Base-by-base conservation (phyloP, 2,113 vertebrate genomes). In the Hemiprocne comata region DNA sequence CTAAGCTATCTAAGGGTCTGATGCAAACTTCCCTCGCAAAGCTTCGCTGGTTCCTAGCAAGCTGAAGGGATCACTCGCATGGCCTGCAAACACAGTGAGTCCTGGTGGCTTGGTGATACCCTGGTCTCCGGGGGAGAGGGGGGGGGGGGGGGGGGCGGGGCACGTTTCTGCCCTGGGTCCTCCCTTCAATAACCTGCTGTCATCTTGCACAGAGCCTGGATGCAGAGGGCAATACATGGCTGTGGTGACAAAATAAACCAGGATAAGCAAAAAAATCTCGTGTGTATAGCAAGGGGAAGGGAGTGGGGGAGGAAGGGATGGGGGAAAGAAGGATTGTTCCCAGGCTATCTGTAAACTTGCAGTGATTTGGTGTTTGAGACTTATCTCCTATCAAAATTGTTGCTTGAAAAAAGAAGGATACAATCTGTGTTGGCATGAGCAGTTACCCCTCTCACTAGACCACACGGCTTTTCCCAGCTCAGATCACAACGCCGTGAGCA, bases 11-110 rank as follows among this genome's bases (percentile, higher is more conserved):
- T 25, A 70, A 65, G 29, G 26, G 14, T 12, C 16, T 6, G 17
- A 25, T 13, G 53, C 44, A 78, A 78, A 79, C 11, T 29, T 78
- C 24, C 29, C 17, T 67, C 0, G 1, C 26, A 36, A 75, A 65
- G n/a, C 21, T 57, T 64, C 60, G 10, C 33, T 81, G 55, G 8
- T 51, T 82, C 40, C 19, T 7, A 40, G 33, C 36, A 71, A 55
- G 34, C 38, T 17, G 23, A 48, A 50, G 29, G 26, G 57, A n/a
- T 67, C 11, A 19, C 31, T 73, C 0, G 0, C 8, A 0, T 44
- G 25, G 60, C 28, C 7, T 67, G 38, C 21, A 87, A 57, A 44
- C 17, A 44, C 13, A 18, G 54, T 12, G 17, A 70, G 31, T 69
- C 79, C 33, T 36, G 8, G 23, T 21, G 36, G 8, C 55, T 77